Percentiles rank a stretch among this genome's conserved stretches.
Evolutionary conservation across 2,113 vertebrate species (phyloP).

Genomic region (Urocynchramus pylzowi): DNA sequence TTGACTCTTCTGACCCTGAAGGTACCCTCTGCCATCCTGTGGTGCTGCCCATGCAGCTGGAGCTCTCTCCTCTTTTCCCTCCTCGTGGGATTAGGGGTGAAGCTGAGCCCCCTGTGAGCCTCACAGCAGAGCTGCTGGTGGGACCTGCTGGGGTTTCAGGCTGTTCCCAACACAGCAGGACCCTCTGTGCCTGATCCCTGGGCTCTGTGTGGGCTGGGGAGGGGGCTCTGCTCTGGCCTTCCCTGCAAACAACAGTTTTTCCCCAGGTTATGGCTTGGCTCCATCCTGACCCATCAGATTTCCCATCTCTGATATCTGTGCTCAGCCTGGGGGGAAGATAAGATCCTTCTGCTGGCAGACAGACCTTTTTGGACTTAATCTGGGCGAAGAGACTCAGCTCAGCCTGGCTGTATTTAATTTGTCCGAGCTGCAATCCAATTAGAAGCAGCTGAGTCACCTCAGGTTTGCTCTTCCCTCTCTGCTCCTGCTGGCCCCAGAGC

Average conservation of each 20-base stretch:
- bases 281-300: rapidly evolving
- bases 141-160: neutral
- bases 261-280: neutral
- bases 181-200: neutral
- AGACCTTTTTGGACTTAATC: neutral
- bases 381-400: neutral
- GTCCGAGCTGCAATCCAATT: neutral
- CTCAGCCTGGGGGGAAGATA: neutral
- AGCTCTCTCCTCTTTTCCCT: neutral
- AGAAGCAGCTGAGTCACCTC: neutral
- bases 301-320: neutral
- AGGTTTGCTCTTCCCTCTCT: neutral
- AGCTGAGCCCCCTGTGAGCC: neutral
- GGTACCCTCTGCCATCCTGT: neutral
- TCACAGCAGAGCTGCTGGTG: neutral
- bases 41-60: neutral
- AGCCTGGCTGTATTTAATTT: neutral
- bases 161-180: rapidly evolving
- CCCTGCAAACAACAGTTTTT: neutral
- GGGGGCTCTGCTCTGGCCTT: neutral
- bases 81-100: neutral
- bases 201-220: neutral
- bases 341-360: neutral
- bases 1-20: neutral
- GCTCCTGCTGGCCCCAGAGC: neutral